Evolutionary conservation across 2,797 vertebrate species (phyloP).

Genomic region (Poecile montanus): DNA sequence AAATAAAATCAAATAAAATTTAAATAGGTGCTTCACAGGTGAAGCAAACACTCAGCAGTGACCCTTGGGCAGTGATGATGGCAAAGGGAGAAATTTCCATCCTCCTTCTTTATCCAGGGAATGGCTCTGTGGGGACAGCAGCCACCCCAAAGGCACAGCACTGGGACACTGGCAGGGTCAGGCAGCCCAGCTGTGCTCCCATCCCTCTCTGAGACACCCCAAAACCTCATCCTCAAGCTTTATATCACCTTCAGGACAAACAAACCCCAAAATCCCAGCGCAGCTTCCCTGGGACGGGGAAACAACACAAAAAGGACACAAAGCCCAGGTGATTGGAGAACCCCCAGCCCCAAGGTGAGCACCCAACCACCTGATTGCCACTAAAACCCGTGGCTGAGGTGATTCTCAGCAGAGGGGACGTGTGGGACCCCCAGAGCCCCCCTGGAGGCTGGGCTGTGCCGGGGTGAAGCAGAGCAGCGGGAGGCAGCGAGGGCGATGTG

Average conservation of each 20-base stretch:
- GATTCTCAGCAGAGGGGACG: neutral
- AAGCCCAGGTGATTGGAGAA: neutral
- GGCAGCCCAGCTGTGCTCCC: rapidly evolving
- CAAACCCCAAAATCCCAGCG: neutral
- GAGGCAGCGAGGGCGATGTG: neutral
- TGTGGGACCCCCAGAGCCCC: neutral
- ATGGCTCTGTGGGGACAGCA: rapidly evolving
- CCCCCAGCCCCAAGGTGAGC: neutral
- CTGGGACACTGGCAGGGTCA: neutral
- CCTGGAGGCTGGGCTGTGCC: neutral
- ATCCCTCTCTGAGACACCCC: neutral
- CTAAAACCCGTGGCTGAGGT: neutral
- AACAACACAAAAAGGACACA: neutral
- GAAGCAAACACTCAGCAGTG: neutral
- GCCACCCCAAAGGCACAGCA: neutral
- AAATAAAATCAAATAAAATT: too few relatives aligned
- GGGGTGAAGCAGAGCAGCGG: neutral
- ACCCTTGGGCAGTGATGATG: rapidly evolving
- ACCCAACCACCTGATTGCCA: rapidly evolving
- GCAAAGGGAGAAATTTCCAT: neutral
- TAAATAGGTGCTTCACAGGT: neutral
- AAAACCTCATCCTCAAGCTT: neutral
- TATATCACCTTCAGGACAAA: neutral
- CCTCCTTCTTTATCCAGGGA: rapidly evolving
- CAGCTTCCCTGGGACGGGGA: neutral